Percentiles rank a stretch among this genome's conserved stretches.
These are phyloP conservation scores for Acromyrmex echinatior DNA, from an alignment of 1,140 invertebrate species.

Conservation along the genomic window DNA sequence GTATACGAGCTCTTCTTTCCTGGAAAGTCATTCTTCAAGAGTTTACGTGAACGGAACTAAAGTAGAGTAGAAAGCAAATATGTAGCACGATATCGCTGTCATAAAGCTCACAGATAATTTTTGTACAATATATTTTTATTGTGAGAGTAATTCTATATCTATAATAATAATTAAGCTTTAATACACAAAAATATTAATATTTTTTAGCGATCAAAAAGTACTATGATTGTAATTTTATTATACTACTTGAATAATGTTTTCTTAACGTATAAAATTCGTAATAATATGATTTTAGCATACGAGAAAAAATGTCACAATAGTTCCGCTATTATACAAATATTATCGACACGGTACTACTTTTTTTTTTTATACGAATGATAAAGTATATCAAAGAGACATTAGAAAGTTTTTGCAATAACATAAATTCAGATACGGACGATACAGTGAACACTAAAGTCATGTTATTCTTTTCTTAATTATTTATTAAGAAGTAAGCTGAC, in stretches of 20 bases:
- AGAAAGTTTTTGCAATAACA: too few species aligned
- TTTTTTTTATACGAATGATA: background rate
- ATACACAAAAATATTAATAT: background rate
- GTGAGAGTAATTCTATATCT: background rate
- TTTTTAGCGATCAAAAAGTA: background rate
- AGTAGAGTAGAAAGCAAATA: background rate
- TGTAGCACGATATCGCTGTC: background rate
- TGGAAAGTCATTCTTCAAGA: constrained; percentile 26
- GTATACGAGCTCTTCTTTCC: background rate
- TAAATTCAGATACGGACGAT: too few species aligned
- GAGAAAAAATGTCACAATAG: background rate
- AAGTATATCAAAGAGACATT: constrained; percentile 12
- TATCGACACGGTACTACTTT: background rate
- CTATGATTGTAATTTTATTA: constrained; percentile 5
- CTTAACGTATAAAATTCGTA: background rate
- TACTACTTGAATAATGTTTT: constrained; percentile 1
- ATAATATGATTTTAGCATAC: background rate
- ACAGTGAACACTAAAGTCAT: too few species aligned
- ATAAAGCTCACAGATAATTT: constrained; percentile 4
- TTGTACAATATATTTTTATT: background rate
- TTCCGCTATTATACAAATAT: background rate
- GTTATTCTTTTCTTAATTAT: too few species aligned
- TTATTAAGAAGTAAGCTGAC: too few species aligned
- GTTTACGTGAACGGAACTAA: background rate
- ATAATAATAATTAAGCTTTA: constrained; percentile 20